phyloP scores from a whole-genome alignment of 2,113 vertebrate genomes.

The Andinoacara biseriatus region DNA sequence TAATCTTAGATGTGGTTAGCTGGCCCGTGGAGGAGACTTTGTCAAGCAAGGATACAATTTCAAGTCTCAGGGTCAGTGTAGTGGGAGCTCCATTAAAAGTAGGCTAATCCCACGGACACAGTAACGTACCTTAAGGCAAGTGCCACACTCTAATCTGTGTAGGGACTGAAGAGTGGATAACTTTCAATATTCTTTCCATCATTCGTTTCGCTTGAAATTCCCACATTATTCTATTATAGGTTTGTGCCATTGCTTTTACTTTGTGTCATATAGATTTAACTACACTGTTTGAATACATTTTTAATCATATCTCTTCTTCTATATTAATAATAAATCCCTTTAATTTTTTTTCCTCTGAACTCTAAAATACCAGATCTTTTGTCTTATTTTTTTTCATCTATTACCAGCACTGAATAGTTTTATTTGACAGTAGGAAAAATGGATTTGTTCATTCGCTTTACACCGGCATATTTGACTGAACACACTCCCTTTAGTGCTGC shows the following conservation, averaged over 20 bases:
- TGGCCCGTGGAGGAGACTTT: constrained; percentile 16
- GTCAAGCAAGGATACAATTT: constrained; percentile 43
- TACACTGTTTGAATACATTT: constrained; percentile 20
- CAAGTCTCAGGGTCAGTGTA: constrained; percentile 45
- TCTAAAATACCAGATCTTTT: constrained; percentile 14
- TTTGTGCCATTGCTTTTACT: constrained; percentile 10
- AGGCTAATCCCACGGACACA: constrained; percentile 50
- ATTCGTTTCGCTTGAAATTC: constrained; percentile 6
- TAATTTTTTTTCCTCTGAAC: not conserved
- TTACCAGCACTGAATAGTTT: constrained; percentile 29
- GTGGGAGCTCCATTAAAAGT: constrained; percentile 44
- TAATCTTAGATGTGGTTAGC: constrained; percentile 40
- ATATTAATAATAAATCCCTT: constrained; percentile 11
- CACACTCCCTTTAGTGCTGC: constrained; percentile 34
- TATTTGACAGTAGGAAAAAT: constrained; percentile 47
- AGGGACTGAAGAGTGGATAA: not conserved
- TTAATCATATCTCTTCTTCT: constrained; percentile 14
- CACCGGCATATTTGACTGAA: constrained; percentile 50
- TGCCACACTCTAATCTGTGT: constrained; percentile 15
- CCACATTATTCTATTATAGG: not conserved
- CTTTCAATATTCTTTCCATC: constrained; percentile 2
- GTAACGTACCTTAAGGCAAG: constrained; percentile 9
- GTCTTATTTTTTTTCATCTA: constrained; percentile 19
- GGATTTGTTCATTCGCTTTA: constrained; percentile 46
- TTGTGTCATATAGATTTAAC: constrained; percentile 13